Conservation (phyloP, 2,888 invertebrate species). For the Agrotis exclamationis region DNA sequence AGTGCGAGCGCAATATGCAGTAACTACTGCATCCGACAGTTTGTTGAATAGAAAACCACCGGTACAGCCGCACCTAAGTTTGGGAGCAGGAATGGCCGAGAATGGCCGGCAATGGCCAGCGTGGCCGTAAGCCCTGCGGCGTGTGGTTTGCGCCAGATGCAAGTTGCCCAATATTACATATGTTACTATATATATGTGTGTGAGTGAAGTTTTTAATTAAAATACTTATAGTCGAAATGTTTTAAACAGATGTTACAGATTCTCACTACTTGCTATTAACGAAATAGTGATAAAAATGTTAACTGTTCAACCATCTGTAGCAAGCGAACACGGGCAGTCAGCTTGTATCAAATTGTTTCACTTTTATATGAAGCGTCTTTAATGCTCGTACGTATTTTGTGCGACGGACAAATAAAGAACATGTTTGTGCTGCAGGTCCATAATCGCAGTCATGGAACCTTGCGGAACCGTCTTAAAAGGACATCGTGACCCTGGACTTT, state of each 20-base stretch:
- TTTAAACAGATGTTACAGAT: not conserved
- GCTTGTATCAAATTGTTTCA: not conserved
- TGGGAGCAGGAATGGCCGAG: slow-evolving; percentile 10
- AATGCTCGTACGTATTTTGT: not conserved
- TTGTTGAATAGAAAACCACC: slow-evolving; percentile 59
- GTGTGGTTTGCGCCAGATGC: slow-evolving; percentile 53
- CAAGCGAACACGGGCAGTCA: not conserved
- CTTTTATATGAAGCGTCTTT: not conserved
- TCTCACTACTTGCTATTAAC: not conserved
- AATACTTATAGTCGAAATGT: slow-evolving; percentile 5
- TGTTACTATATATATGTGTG: not conserved
- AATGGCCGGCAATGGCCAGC: slow-evolving; percentile 9
- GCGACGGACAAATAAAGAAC: not conserved
- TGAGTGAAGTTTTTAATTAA: slow-evolving; percentile 15
- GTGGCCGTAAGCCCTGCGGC: slow-evolving; percentile 26
- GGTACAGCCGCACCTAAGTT: slow-evolving; percentile 48
- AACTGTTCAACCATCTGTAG: not conserved
- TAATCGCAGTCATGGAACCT: not conserved
- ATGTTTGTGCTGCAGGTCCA: not conserved
- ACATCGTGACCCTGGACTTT: too few relatives aligned
- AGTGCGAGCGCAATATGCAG: slow-evolving; percentile 67
- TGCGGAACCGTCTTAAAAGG: too few relatives aligned
- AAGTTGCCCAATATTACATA: slow-evolving; percentile 35
- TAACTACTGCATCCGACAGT: slow-evolving; percentile 67
- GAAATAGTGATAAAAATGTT: not conserved